Base-by-base conservation (phyloP, 1,140 invertebrate species). In the Heterodera carotae region DNA sequence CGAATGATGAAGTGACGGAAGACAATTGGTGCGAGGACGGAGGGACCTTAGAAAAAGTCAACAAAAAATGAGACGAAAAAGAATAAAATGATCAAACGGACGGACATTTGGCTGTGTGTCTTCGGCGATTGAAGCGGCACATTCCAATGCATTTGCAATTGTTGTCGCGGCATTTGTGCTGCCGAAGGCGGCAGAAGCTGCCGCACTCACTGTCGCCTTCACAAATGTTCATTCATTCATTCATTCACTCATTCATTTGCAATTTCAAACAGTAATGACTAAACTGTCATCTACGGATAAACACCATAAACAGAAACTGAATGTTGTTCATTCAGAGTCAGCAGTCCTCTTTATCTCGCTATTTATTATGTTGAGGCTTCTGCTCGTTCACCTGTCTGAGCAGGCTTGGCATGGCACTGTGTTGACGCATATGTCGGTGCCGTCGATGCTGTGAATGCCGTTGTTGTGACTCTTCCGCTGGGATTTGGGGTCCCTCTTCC, bases 81-180 rank as follows among this genome's bases (percentile, higher is more conserved):
- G 22, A 12, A 66, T 31, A 15, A 29, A 66, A 34, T 12, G 62
- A 27, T 29, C 8, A 43, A 43, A 62, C 1, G 62, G 29, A 66
- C 25, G 56, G 15, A 74, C 72, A 62, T 62, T 74, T 12, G 56
- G 48, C 18, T 74, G 43, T 73, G 56, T n/a, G 34, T 62, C 15
- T 8, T 74, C 72, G 59, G 36, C 56, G 34, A 36, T 18, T 29
- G 72, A 31, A 6, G 62, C 62, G 39, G 33, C 72, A 22, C n/a
- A 74, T 74, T 74, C 72, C 34, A 74, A 34, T 12, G 72, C 72
- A 62, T 74, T 74, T 29, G 72, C 72, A 33, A 74, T 64, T 2
- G 72, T 74, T 62, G 72, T 62, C 64, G 56, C 72, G n/a, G 72
- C 25, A 36, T 59, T 39, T 60, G 36, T 27, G 34, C 56, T 56